Evolutionary conservation across 2,888 invertebrate species (phyloP), one percentile per base, ranked within the genome.

Genomic region (Mellilla xanthometata): DNA sequence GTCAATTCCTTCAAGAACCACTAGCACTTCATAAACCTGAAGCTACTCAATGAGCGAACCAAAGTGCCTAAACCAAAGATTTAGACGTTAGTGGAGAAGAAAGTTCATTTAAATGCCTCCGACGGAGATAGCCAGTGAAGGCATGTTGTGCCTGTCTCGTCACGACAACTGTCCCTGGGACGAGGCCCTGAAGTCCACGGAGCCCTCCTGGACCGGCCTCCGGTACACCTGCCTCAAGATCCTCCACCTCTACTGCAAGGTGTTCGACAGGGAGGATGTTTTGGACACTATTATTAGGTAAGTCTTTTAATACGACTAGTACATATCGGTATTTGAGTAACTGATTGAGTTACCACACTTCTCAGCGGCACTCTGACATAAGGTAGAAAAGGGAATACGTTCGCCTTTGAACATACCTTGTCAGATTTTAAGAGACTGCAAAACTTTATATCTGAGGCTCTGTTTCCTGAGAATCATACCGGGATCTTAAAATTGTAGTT

Each of bases 241-340:
- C 43, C 90, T 96, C 49, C 95, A 95, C 70, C 91, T 96, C 42
- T 96, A 96, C 87, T 96, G 95, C 88, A 96, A 95, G 81, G 95
- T 96, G 64, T 96, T 96, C 83, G 95, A 95, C 72, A 93, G 94
- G 72, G 93, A 93, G 79, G 95, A 95, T 87, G 91, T 95, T 30
- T 91, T 94, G 84, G 94, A 95, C 78, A 92, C 95, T 83, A 93
- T 95, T 65, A 93, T 95, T 85, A 93, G 95, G 95, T 95, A 91
- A 91, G 82, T 70, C 9, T 23, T 13, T 30, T 12, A 2, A 7
- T 28, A n/a, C n/a, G n/a, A n/a, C n/a, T n/a, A n/a, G n/a, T n/a
- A n/a, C n/a, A n/a, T n/a, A n/a, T n/a, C n/a, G n/a, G n/a, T n/a
- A n/a, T n/a, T n/a, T n/a, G n/a, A n/a, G n/a, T n/a, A n/a, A n/a